Evolutionary conservation across 2,888 invertebrate species (phyloP).

Genomic region (Diplolepis rosae): DNA sequence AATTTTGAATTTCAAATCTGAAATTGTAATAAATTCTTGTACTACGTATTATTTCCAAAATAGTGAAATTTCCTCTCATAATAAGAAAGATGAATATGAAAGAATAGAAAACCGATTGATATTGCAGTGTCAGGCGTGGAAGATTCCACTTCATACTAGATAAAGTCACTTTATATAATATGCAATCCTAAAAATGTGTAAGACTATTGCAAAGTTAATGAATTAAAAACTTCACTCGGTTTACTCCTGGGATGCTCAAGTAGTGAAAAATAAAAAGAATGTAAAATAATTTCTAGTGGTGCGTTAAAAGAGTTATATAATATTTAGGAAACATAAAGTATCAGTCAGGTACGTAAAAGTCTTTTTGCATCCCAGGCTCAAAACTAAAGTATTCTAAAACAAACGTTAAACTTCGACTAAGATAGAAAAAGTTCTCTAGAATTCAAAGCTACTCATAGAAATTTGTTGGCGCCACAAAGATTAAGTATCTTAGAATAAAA

Average conservation of each 20-base stretch:
- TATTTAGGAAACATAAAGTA: constrained; percentile 2
- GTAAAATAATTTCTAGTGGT: neutral
- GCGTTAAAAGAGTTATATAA: neutral
- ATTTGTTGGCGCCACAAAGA: neutral
- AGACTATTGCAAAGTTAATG: neutral
- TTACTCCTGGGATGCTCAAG: constrained; percentile 14
- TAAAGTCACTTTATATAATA: neutral
- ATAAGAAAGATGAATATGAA: neutral
- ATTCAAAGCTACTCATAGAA: neutral
- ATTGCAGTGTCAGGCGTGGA: neutral
- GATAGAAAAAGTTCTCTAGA: neutral
- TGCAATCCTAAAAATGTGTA: constrained; percentile 11
- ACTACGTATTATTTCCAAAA: neutral
- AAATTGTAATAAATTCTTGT: neutral
- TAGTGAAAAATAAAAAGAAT: neutral
- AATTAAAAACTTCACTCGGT: neutral
- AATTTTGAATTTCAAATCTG: neutral
- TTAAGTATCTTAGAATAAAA: neutral
- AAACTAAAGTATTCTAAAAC: neutral
- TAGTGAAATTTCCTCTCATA: neutral
- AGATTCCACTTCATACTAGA: constrained; percentile 20
- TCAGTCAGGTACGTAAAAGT: constrained; percentile 28
- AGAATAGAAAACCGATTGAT: constrained; percentile 1
- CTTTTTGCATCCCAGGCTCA: constrained; percentile 3
- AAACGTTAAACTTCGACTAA: neutral